Percentiles rank a stretch among this genome's conserved stretches.
Evolutionary conservation across 23 tunicate genomes (phyloP).

Genomic region (Ciona savignyi): DNA sequence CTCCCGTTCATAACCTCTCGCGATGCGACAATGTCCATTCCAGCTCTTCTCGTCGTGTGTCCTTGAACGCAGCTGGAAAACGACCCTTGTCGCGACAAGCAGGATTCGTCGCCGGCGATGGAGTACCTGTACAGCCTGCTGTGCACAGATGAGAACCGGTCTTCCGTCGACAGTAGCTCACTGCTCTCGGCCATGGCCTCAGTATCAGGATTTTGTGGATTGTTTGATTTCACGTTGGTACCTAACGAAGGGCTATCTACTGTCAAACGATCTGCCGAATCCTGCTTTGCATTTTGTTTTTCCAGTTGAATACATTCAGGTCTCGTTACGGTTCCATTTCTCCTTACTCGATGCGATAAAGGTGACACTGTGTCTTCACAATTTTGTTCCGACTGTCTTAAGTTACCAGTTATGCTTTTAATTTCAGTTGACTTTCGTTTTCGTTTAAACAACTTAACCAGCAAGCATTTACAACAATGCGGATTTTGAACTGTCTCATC

Average conservation of each 20-base stretch:
- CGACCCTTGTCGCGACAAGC: constrained; percentile 36
- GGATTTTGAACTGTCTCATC: constrained; percentile 1
- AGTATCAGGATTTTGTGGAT: not conserved
- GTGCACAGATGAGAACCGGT: constrained; percentile 1
- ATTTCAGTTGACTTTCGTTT: too few relatives aligned
- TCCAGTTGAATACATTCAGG: not conserved
- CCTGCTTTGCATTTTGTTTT: not conserved
- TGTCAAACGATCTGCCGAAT: not conserved
- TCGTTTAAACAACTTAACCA: too few relatives aligned
- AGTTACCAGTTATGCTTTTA: too few relatives aligned
- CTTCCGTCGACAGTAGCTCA: too few relatives aligned
- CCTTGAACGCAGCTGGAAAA: not conserved
- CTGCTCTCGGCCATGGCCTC: not conserved
- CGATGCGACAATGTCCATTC: not conserved
- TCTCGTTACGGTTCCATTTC: too few relatives aligned
- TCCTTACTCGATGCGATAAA: too few relatives aligned
- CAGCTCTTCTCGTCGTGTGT: not conserved
- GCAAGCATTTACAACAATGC: too few relatives aligned
- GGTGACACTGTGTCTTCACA: too few relatives aligned
- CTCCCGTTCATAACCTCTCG: too few relatives aligned
- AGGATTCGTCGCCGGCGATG: constrained; percentile 7
- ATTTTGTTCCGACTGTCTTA: too few relatives aligned
- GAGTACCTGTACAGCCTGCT: constrained; percentile 11
- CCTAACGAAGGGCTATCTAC: not conserved
- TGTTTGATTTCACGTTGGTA: not conserved